Conservation (phyloP, 2,113 vertebrate genomes). For the Malurus melanocephalus region DNA sequence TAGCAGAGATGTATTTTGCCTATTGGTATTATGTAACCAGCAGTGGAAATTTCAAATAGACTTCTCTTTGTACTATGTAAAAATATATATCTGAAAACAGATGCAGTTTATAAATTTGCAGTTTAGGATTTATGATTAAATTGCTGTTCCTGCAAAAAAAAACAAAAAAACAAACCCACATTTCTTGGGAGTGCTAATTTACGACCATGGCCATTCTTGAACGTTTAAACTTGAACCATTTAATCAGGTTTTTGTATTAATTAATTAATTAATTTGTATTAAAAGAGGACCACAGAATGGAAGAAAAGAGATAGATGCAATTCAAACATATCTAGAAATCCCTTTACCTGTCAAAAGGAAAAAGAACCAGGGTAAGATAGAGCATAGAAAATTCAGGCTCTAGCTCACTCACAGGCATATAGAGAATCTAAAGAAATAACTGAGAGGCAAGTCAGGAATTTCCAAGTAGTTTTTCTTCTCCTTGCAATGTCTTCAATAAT, state of each 20-base stretch:
- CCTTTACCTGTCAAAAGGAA: neutral
- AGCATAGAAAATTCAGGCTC: neutral
- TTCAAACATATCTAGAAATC: neutral
- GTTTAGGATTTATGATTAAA: neutral
- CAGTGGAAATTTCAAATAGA: neutral
- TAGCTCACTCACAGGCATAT: neutral
- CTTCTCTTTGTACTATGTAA: neutral
- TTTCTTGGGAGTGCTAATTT: neutral
- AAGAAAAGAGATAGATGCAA: neutral
- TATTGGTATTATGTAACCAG: neutral
- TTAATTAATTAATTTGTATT: neutral
- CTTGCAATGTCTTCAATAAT: neutral
- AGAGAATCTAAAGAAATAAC: neutral
- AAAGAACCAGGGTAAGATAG: neutral
- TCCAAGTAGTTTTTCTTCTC: neutral
- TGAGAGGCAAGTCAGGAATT: neutral
- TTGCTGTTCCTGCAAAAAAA: neutral
- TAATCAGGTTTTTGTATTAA: neutral
- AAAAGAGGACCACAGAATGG: neutral
- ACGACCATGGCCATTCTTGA: neutral
- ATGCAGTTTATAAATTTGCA: neutral
- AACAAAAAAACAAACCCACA: rapidly evolving
- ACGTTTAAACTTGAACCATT: neutral
- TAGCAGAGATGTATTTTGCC: neutral
- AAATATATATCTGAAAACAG: neutral